Percentiles rank a stretch among this genome's conserved stretches.
Conservation (phyloP, 1,140 invertebrate genomes). For the Drosophila chauvacae region DNA sequence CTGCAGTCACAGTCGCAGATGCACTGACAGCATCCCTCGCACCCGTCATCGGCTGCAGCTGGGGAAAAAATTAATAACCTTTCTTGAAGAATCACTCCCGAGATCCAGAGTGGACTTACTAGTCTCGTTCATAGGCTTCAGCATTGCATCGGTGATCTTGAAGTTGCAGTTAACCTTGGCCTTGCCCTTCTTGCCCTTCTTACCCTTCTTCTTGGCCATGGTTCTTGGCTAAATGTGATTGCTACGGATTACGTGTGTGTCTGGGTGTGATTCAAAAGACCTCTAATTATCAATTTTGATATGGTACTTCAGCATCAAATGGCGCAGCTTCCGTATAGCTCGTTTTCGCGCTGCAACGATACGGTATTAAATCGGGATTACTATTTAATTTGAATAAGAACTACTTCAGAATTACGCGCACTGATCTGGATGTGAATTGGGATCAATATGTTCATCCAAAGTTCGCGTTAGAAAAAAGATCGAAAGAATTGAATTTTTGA, state of each 20-base stretch:
- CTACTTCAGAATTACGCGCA: not conserved
- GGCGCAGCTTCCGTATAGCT: constrained; percentile 71
- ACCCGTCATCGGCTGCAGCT: constrained; percentile 23
- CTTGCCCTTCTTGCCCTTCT: constrained; percentile 64
- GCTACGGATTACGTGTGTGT: not conserved
- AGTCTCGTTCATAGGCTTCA: constrained; percentile 38
- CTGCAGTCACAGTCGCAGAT: constrained; percentile 66
- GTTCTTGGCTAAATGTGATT: constrained; percentile 15
- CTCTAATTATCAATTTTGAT: constrained; percentile 69
- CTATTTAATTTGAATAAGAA: not conserved
- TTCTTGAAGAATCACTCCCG: too few relatives aligned
- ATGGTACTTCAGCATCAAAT: constrained; percentile 74
- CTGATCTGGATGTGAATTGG: not conserved
- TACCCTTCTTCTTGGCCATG: constrained; percentile 69
- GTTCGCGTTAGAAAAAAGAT: constrained; percentile 14
- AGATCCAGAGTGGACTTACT: constrained; percentile 6
- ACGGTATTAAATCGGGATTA: not conserved
- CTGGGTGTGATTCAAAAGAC: not conserved
- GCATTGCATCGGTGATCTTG: constrained; percentile 42
- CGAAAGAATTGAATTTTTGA: constrained; percentile 51
- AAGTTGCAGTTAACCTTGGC: constrained; percentile 41
- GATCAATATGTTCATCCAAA: constrained; percentile 13
- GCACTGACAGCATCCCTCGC: constrained; percentile 62
- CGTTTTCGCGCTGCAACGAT: constrained; percentile 62
- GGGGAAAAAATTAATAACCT: not conserved